phyloP scores from a whole-genome alignment of 2,888 invertebrate species.

The Lasioglossum figueresi region DNA sequence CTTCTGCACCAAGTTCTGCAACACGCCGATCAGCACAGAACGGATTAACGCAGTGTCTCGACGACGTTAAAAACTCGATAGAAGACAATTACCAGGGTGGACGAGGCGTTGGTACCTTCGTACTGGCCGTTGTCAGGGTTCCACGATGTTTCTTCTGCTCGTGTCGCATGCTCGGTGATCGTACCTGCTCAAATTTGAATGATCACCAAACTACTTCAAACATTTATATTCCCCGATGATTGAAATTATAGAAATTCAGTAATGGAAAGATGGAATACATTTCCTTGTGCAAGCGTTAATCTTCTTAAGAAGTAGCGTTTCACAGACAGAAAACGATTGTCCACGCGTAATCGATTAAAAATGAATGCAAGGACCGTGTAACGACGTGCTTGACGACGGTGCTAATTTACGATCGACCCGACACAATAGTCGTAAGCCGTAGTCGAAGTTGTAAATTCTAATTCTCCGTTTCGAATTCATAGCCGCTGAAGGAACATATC shows the following conservation, averaged over 20 bases:
- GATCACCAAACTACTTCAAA: not conserved
- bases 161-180: conserved; percentile 73
- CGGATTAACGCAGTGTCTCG: not conserved
- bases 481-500: not conserved
- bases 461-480: not conserved
- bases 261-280: not conserved
- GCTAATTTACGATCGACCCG: not conserved
- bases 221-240: too few relatives aligned
- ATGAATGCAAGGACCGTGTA: not conserved
- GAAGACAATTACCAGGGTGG: conserved; percentile 72
- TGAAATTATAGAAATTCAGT: too few relatives aligned
- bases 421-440: not conserved
- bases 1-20: conserved; percentile 76
- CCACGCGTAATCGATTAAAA: not conserved
- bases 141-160: conserved; percentile 70
- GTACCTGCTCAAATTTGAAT: conserved; percentile 70
- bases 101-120: conserved; percentile 71
- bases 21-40: not conserved
- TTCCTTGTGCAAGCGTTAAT: too few relatives aligned
- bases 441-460: not conserved
- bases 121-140: conserved; percentile 72
- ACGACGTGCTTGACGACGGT: not conserved
- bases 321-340: not conserved
- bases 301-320: not conserved
- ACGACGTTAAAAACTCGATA: not conserved